Evolutionary conservation across 92 coral and sea anemone species (phyloP), one percentile per base, ranked within the genome.

Genomic region (Umimayanthus kanabou): DNA sequence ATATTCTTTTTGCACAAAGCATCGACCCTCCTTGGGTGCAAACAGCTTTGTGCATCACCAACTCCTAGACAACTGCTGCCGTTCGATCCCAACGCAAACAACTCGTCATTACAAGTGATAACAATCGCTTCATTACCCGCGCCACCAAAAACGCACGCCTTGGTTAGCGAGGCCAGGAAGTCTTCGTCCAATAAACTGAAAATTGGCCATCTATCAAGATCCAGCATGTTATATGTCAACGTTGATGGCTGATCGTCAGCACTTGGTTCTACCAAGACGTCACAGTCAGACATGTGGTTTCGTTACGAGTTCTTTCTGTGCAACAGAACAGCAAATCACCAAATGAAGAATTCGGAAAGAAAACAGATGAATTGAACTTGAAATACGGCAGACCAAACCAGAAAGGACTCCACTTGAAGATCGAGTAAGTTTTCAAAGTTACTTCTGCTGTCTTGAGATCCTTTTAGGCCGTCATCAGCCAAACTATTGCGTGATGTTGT

Each of bases 61-160:
- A 94, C 93, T 9, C 95, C 98, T 15, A 96, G 89, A 85, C 98
- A 96, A 79, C 94, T 90, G 85, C 97, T 96, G n/a, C 93, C 91
- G 47, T 96, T 96, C 7, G 98, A 89, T 45, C 98, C 98, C 58
- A 96, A 47, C 8, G 95, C 96, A 71, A 81, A 96, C 65, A 96
- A 94, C 37, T 96, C 94, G 78, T 96, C 98, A 39, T 89, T 93
- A 58, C 88, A 67, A 9, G 98, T 96, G 81, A 96, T 79, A 69
- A 93, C 93, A 11, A 96, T 85, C 39, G 98, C 98, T 90, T 96
- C 98, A 73, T 96, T 96, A 16, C 98, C 98, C 26, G 94, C 92
- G 71, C 91, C 89, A 79, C 98, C 98, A 90, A 94, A 96, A 22
- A 96, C 98, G 84, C 93, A 96, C n/a, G 97, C 96, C 72, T 89